phyloP scores from a whole-genome alignment of 2,113 vertebrate genomes.

The Atherinomorus stipes region DNA sequence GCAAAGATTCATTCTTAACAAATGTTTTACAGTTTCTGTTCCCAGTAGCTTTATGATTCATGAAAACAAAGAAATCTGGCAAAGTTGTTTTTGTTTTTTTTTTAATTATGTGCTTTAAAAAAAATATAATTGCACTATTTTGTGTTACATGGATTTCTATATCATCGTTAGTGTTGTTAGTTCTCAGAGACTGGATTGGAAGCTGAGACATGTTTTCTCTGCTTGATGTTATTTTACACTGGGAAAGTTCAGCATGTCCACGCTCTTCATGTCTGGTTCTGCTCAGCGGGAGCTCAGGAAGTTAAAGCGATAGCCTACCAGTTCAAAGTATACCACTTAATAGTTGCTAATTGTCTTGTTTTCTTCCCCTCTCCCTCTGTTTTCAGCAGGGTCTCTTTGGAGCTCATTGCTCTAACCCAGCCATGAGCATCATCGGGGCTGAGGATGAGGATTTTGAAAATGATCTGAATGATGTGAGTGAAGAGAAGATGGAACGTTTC shows the following conservation, averaged over 20 bases:
- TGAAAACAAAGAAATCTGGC: no score
- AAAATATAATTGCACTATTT: no score
- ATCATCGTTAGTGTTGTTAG: not conserved
- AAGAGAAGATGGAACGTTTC: not conserved
- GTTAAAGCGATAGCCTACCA: conserved; percentile 31
- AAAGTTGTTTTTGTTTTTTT: no score
- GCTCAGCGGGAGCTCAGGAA: conserved; percentile 41
- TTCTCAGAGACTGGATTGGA: not conserved
- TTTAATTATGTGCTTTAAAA: no score
- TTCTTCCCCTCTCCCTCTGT: conserved; percentile 3
- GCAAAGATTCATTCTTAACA: no score
- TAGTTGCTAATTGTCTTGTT: conserved; percentile 51
- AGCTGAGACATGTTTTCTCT: conserved; percentile 1
- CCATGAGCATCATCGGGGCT: conserved; percentile 90
- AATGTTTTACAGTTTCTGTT: not conserved
- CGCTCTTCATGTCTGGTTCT: conserved; percentile 48
- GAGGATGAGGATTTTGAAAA: conserved; percentile 95
- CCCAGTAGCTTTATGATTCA: no score
- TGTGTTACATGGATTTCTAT: no score
- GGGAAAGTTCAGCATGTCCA: conserved; percentile 33
- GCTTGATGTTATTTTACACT: conserved; percentile 34
- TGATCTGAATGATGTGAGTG: conserved; percentile 87
- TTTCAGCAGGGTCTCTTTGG: conserved; percentile 64
- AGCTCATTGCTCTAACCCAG: conserved; percentile 71
- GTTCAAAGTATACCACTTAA: conserved; percentile 45